phyloP scores from a whole-genome alignment of 37 sponge, comb jelly and placozoan genomes.

The Eunapius fragilis region DNA sequence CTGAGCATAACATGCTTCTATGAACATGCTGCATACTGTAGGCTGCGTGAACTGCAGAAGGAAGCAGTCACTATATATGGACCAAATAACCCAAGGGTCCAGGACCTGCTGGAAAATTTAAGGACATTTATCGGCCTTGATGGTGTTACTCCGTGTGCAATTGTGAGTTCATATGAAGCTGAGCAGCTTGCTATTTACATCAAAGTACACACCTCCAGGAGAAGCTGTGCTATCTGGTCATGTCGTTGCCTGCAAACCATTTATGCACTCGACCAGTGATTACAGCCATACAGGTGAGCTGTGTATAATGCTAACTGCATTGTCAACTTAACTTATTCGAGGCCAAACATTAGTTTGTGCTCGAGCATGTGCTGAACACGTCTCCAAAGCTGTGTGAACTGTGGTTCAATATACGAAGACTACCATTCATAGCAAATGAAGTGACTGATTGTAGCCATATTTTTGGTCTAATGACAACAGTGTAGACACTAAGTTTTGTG shows the following conservation, averaged over 20 bases:
- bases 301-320: background rate
- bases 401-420: constrained; percentile 31
- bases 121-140: background rate
- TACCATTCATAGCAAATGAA: constrained; percentile 13
- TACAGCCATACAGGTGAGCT: constrained; percentile 53
- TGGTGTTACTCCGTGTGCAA: background rate
- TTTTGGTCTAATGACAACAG: background rate
- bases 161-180: background rate
- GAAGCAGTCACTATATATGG: background rate
- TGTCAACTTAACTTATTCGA: background rate
- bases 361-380: constrained; percentile 32
- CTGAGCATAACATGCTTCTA: too few species aligned
- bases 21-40: background rate
- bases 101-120: background rate
- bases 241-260: constrained; percentile 63
- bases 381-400: constrained; percentile 30
- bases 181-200: background rate
- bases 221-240: constrained; percentile 69
- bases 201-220: constrained; percentile 27
- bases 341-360: constrained; percentile 28
- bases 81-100: background rate
- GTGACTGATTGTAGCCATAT: background rate
- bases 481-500: background rate
- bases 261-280: constrained; percentile 41
- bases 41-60: background rate